Percentiles rank a stretch among this genome's conserved stretches.
Conservation (phyloP, 2,888 invertebrate species). For the Zhengitettix transpicula region DNA sequence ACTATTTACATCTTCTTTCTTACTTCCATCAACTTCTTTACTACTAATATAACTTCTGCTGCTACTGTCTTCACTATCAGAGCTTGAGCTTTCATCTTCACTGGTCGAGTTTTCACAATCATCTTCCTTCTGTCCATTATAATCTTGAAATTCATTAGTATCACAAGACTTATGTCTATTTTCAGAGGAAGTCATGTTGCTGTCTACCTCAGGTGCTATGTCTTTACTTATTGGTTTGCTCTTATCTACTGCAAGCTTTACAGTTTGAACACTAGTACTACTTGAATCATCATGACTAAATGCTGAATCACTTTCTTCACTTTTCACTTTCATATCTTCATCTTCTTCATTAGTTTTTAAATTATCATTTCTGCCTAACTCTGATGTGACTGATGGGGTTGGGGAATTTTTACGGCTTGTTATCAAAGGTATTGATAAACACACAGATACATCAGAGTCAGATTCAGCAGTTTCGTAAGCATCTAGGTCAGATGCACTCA, state of each 20-base stretch:
- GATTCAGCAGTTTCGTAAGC: conserved; percentile 9
- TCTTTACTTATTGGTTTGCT: conserved; percentile 3
- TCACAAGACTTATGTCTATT: background rate
- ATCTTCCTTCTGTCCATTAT: background rate
- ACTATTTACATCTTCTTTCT: background rate
- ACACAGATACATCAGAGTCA: conserved; percentile 14
- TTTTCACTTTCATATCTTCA: conserved; percentile 11
- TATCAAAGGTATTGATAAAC: conserved; percentile 11
- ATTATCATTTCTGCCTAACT: conserved; percentile 1
- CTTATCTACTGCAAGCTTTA: conserved; percentile 5
- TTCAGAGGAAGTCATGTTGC: conserved; percentile 9
- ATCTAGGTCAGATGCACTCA: conserved; percentile 2
- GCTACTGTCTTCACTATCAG: background rate
- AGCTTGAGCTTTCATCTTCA: conserved; percentile 12
- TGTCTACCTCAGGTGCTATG: conserved; percentile 3
- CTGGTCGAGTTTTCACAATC: conserved; percentile 5
- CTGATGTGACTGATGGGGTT: background rate
- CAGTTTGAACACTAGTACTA: conserved; percentile 18
- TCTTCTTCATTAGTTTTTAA: conserved; percentile 16
- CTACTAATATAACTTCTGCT: background rate
- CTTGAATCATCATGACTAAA: conserved; percentile 18
- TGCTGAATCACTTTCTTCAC: conserved; percentile 10
- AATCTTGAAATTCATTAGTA: no score
- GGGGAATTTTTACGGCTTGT: background rate
- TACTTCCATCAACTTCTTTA: background rate